Percentiles rank a stretch among this genome's conserved stretches.
These are phyloP conservation scores for Melangyna quadrimaculata DNA, from an alignment of 2,888 invertebrate genomes.

Conservation along the genomic window DNA sequence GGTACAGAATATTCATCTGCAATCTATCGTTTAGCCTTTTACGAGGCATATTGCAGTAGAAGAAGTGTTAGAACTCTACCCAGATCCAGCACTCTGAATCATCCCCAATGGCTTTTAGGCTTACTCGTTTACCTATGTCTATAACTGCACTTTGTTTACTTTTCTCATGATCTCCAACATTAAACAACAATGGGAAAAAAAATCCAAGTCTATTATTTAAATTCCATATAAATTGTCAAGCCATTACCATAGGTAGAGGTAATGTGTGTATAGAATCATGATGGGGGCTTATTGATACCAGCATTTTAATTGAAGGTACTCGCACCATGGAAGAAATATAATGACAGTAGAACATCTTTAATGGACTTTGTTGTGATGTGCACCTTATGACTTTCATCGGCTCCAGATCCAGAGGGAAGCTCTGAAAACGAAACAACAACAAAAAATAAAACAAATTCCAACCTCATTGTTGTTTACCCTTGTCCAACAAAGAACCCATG, in stretches of 20 bases:
- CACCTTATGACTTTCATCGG: slow-evolving; percentile 41
- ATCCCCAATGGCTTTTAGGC: slow-evolving; percentile 44
- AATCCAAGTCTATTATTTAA: slow-evolving; percentile 41
- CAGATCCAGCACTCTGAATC: slow-evolving; percentile 17
- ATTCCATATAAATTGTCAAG: slow-evolving; percentile 28
- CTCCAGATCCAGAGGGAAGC: slow-evolving; percentile 9
- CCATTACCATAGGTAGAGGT: background rate
- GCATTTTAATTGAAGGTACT: slow-evolving; percentile 53
- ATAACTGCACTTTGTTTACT: slow-evolving; percentile 48
- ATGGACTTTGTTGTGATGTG: slow-evolving; percentile 1
- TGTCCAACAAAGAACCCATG: slow-evolving; percentile 62
- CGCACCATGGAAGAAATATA: background rate
- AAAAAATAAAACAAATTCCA: background rate
- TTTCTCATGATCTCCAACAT: slow-evolving; percentile 61
- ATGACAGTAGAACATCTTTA: background rate
- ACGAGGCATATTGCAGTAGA: background rate
- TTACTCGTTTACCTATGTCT: background rate
- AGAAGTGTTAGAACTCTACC: slow-evolving; percentile 39
- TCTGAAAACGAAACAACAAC: background rate
- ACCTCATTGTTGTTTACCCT: slow-evolving; percentile 55
- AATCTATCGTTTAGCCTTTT: background rate
- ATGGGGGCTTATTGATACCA: slow-evolving; percentile 57
- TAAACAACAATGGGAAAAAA: slow-evolving; percentile 15
- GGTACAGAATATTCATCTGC: slow-evolving; percentile 19
- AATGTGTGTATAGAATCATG: no score